Conservation (phyloP, 2,888 invertebrate genomes). For the Drosophila sordidula region DNA sequence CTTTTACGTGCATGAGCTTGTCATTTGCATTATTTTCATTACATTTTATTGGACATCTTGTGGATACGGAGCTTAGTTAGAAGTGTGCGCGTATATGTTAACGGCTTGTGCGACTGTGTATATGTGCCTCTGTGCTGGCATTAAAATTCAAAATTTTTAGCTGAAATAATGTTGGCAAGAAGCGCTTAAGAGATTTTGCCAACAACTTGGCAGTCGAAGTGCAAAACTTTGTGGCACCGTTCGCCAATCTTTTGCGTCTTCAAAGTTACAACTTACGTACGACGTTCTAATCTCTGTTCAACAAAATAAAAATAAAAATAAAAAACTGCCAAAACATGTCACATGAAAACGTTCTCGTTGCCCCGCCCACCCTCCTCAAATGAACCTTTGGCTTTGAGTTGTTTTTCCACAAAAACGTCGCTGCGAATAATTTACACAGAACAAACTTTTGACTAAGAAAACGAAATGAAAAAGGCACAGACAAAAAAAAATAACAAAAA, state of each 20-base stretch:
- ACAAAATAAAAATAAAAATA: conserved; percentile 46
- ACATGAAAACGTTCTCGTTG: conserved; percentile 50
- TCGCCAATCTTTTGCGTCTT: conserved; percentile 61
- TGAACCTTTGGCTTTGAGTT: conserved; percentile 62
- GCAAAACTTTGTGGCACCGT: conserved; percentile 57
- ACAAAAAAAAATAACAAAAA: conserved; percentile 29
- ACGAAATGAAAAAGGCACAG: conserved; percentile 35
- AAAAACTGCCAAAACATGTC: conserved; percentile 76
- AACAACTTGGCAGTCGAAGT: conserved; percentile 40
- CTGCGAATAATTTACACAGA: conserved; percentile 77
- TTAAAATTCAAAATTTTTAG: conserved; percentile 49
- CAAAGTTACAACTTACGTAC: conserved; percentile 73
- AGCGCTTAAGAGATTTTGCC: conserved; percentile 29
- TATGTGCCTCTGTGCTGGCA: conserved; percentile 13
- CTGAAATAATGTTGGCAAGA: conserved; percentile 35
- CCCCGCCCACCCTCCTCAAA: conserved; percentile 22
- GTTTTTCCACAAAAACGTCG: conserved; percentile 66
- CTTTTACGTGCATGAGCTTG: conserved; percentile 51
- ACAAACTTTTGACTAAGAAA: conserved; percentile 69
- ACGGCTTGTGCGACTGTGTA: background rate
- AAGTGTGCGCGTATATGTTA: background rate
- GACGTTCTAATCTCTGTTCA: conserved; percentile 73
- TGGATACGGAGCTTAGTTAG: conserved; percentile 19
- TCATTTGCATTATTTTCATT: conserved; percentile 75
- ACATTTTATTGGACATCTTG: conserved; percentile 52